These are phyloP conservation scores for Amphiprion clarkii DNA, from an alignment of 2,797 vertebrate genomes.

Conservation along the genomic window DNA sequence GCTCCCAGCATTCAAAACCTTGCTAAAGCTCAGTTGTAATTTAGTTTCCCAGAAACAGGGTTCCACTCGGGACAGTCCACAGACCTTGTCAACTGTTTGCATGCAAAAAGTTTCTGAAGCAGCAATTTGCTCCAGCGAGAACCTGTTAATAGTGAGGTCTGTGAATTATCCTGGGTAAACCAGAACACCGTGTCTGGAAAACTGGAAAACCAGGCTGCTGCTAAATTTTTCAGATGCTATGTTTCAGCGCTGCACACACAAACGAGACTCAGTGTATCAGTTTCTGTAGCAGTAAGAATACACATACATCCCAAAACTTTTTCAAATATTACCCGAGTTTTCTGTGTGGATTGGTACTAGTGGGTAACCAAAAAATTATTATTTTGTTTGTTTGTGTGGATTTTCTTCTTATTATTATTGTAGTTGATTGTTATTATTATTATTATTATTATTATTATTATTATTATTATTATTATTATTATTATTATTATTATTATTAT, in stretches of 20 bases:
- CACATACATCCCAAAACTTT: too few species aligned
- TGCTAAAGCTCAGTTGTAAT: too few species aligned
- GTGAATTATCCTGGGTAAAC: background rate
- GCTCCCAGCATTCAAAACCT: too few species aligned
- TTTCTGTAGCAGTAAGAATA: too few species aligned
- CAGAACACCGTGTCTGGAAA: background rate
- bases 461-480: background rate
- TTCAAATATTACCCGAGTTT: background rate
- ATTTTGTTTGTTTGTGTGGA: background rate
- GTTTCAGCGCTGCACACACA: too few species aligned
- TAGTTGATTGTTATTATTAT: background rate
- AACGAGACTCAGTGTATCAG: too few species aligned
- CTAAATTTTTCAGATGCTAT: background rate
- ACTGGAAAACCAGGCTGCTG: background rate
- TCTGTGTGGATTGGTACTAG: background rate
- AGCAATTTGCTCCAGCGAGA: background rate
- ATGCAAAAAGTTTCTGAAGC: background rate
- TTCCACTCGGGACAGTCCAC: background rate
- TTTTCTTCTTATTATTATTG: background rate
- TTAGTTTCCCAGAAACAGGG: too few species aligned
- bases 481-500: background rate
- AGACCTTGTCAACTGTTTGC: slow-evolving; percentile 1
- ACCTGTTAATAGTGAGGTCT: background rate
- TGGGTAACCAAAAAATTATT: background rate
- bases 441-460: background rate